Base-by-base conservation (phyloP, 1,140 invertebrate genomes). In the Solen grandis region DNA sequence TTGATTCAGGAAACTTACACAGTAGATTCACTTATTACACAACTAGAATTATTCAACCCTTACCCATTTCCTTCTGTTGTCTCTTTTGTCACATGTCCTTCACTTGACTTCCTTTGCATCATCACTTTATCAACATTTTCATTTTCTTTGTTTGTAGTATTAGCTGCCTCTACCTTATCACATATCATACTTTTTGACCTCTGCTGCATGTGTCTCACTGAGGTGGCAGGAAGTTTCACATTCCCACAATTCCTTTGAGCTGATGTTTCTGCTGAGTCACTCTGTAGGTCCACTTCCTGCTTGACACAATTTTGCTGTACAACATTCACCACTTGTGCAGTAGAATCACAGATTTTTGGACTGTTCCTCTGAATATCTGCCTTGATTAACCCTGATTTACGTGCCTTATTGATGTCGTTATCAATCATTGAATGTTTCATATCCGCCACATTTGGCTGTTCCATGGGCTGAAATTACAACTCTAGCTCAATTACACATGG, bases 391-490 rank as follows among this genome's bases (percentile, higher is more conserved):
- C 73, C 81, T 25, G 38, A 57, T 65, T 73, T 83, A 29, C 86
- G 46, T 1, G 84, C 83, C 62, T 84, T 83, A 41, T 46, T 59
- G 16, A 89, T 84, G 22, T 29, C 68, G 25, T 59, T 31, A 76
- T 89, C 86, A 27, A 82, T 59, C 4, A 75, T 52, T 16, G 72
- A 63, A 55, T 83, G 84, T 54, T 86, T 88, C 89, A 90, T 88
- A 14, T 87, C 86, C n/a, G 76, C 76, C 22, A 90, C n/a, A 55
- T 87, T 83, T 81, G 85, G 87, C 1, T 77, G 75, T 50, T 82
- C 59, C 14, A 83, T 38, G 50, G 81, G 82, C 89, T 90, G 63
- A 81, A 84, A 46, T 10, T 10, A 46, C 8, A 46, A 46, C 8
- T 46, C 8, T 46, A n/a, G n/a, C n/a, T n/a, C n/a, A n/a, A n/a